Percentiles rank a stretch among this genome's conserved stretches.
Evolutionary conservation across 2,888 invertebrate species (phyloP).

Genomic region (Lochmaea crataegi): DNA sequence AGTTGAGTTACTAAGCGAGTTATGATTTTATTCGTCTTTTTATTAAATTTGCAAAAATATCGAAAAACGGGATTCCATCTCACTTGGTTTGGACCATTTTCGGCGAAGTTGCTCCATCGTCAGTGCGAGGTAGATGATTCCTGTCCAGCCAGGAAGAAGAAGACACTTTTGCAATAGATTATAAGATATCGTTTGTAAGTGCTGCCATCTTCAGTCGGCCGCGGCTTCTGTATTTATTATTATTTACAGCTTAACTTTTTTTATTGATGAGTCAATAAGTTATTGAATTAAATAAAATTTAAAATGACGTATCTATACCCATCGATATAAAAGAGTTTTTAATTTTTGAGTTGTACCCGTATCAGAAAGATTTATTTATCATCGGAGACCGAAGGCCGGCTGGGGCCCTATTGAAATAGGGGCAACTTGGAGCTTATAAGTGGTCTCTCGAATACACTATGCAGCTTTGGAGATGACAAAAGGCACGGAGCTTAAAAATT

Average conservation of each 20-base stretch:
- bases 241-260: background rate
- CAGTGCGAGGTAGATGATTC: too few species aligned
- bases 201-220: too few species aligned
- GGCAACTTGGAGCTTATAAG: slow-evolving; percentile 50
- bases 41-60: too few species aligned
- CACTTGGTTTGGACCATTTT: too few species aligned
- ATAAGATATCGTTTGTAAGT: too few species aligned
- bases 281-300: slow-evolving; percentile 3
- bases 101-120: too few species aligned
- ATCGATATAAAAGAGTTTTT: background rate
- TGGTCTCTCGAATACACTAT: slow-evolving; percentile 62
- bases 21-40: too few species aligned
- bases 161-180: too few species aligned
- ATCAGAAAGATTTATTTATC: slow-evolving; percentile 34
- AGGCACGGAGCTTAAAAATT: slow-evolving; percentile 66
- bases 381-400: slow-evolving; percentile 28
- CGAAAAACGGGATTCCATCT: too few species aligned
- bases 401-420: slow-evolving; percentile 44
- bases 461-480: slow-evolving; percentile 62
- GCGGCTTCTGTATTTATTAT: too few species aligned
- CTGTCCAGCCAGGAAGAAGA: too few species aligned
- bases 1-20: background rate
- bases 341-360: slow-evolving; percentile 26
- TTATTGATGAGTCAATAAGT: background rate
- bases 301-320: slow-evolving; percentile 4